phyloP scores from a whole-genome alignment of 2,113 vertebrate genomes.

The Beaufortia kweichowensis region DNA sequence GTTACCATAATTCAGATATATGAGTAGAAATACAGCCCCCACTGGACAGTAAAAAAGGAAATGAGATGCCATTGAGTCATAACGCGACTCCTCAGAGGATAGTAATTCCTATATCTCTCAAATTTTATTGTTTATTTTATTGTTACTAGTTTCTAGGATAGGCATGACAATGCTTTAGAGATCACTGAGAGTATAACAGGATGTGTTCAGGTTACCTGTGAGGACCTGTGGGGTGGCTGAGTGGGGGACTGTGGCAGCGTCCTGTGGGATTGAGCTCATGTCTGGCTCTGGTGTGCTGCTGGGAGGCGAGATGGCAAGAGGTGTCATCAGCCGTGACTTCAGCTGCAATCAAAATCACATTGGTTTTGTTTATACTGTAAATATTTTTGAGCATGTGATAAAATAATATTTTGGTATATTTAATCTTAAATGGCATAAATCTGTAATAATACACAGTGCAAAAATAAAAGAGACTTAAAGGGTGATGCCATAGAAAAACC shows the following conservation, averaged over 20 bases:
- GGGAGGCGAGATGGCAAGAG: slow-evolving; percentile 85
- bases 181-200: not conserved
- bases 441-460: too few relatives aligned
- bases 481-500: too few relatives aligned
- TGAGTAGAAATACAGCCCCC: not conserved
- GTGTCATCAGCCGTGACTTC: slow-evolving; percentile 88
- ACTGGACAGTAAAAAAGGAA: not conserved
- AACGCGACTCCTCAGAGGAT: slow-evolving; percentile 8
- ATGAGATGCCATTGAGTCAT: not conserved
- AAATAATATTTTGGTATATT: too few relatives aligned
- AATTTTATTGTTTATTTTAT: not conserved
- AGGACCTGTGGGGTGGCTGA: slow-evolving; percentile 82
- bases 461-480: too few relatives aligned
- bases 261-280: slow-evolving; percentile 91
- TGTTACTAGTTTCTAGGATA: not conserved
- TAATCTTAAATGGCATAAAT: too few relatives aligned
- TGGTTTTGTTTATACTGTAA: not conserved
- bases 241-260: slow-evolving; percentile 87
- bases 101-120: slow-evolving; percentile 4
- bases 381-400: too few relatives aligned
- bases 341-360: slow-evolving; percentile 72
- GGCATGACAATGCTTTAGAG: not conserved
- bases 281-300: slow-evolving; percentile 89
- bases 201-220: slow-evolving; percentile 77
- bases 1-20: slow-evolving; percentile 12